Base-by-base conservation (phyloP, 1,140 invertebrate species). In the Panagrolaimus sp. region DNA sequence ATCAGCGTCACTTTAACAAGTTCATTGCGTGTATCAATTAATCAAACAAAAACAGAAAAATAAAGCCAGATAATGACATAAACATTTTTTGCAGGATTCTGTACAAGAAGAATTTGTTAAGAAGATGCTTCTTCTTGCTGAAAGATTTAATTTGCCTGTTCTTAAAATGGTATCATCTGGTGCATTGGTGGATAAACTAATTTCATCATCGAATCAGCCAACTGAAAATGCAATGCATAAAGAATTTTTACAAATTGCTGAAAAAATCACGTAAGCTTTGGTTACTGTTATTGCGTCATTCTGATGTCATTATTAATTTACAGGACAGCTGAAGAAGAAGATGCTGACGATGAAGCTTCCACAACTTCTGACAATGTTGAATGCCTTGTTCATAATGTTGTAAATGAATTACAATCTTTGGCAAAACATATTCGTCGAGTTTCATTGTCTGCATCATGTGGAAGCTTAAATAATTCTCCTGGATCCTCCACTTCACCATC, bases 141-240 rank as follows among this genome's bases (percentile, higher is more conserved):
- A 78, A 44, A 64, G 74, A 8, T 75, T 76, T 57, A 61, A 69
- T 11, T 48, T 75, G 11, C 27, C 70, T 16, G 70, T 75, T 5
- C 27, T 75, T 9, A 75, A 75, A 42, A 75, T 75, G 74, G 74
- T 74, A 1, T 72, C 74, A 7, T 72, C 66, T 65, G 74, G 74
- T 0, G 74, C 77, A 25, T 65, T 75, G 11, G 69, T 75, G 20
- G 74, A 75, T 53, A 64, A 75, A 14, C 68, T 74, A 13, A 42
- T 67, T 43, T 48, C 48, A n/a, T 48, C 31, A 14, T 31, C 13
- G 27, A 25, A 25, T 25, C 16, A 16, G 11, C 31, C 45, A 14
- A 47, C 45, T 5, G 47, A 57, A n/a, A 38, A 31, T 53, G 70
- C 73, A 45, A 75, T 75, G 13, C 16, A 75, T 0, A 66, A 68